Evolutionary conservation across 1,140 invertebrate genomes (phyloP).

Genomic region (Caenorhabditis latens): DNA sequence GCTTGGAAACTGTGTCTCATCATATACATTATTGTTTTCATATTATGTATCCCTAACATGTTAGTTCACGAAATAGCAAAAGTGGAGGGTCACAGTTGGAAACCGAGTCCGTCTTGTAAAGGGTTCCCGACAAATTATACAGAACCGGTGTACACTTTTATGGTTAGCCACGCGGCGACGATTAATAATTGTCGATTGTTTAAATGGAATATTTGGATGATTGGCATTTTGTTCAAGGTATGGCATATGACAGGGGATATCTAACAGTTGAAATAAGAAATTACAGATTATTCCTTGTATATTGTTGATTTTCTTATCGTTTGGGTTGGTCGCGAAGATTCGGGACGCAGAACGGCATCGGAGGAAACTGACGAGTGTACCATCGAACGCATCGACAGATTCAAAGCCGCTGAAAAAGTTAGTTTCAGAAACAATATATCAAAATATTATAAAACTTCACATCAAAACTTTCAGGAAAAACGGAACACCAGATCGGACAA

Average conservation of each 20-base stretch:
- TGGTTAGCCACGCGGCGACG: conserved; percentile 65
- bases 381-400: conserved; percentile 44
- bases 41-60: conserved; percentile 71
- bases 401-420: conserved; percentile 58
- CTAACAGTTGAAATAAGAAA: not conserved
- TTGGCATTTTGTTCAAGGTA: conserved; percentile 74
- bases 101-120: conserved; percentile 63
- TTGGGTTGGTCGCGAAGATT: conserved; percentile 71
- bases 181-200: conserved; percentile 71
- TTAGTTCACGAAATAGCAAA: conserved; percentile 71
- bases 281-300: conserved; percentile 73
- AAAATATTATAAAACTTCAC: not conserved
- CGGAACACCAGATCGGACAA: conserved; percentile 72
- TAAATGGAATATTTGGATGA: conserved; percentile 75
- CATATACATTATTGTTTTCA: conserved; percentile 69
- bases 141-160: conserved; percentile 68
- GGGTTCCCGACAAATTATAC: conserved; percentile 67
- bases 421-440: not conserved
- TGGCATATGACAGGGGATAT: not conserved
- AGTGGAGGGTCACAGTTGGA: conserved; percentile 39
- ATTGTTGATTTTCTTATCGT: conserved; percentile 68
- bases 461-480: conserved; percentile 46
- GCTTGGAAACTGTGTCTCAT: conserved; percentile 68
- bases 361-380: conserved; percentile 62
- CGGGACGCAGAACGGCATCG: conserved; percentile 68